These are phyloP conservation scores for Tetragnatha montana DNA, from an alignment of 2,888 invertebrate species.

Conservation along the genomic window DNA sequence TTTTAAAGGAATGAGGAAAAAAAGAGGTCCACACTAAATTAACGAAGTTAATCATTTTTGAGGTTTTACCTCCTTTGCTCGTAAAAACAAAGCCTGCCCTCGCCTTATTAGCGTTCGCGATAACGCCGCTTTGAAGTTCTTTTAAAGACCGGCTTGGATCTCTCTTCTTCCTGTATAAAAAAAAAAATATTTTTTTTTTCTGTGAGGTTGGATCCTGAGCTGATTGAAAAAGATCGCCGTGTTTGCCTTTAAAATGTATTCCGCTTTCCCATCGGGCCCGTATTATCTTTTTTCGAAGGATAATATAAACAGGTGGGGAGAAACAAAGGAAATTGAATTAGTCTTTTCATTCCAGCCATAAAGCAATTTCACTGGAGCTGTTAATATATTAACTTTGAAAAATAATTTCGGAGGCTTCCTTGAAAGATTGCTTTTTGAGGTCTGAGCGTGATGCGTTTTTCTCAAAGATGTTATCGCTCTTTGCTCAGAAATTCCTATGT, in stretches of 20 bases:
- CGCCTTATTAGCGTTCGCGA: conserved; percentile 38
- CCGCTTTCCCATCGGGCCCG: not conserved
- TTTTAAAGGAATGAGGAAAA: conserved; percentile 27
- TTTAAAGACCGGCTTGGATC: not conserved
- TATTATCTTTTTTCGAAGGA: not conserved
- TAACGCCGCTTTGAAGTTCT: conserved; percentile 51
- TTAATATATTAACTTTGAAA: not conserved
- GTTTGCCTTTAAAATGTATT: conserved; percentile 37
- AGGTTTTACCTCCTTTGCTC: not conserved
- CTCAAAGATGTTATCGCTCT: too few relatives aligned
- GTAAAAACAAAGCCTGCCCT: conserved; percentile 38
- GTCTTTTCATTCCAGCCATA: not conserved
- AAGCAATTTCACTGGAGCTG: not conserved
- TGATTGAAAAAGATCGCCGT: conserved; percentile 47
- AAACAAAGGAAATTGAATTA: conserved; percentile 28
- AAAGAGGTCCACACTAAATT: conserved; percentile 26
- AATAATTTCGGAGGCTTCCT: not conserved
- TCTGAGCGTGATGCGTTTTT: too few relatives aligned
- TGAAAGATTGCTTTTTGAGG: not conserved
- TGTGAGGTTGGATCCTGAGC: not conserved
- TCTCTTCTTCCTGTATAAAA: not conserved
- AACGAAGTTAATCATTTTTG: conserved; percentile 56
- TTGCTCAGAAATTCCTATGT: too few relatives aligned
- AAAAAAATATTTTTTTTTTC: not conserved
- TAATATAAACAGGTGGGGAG: not conserved